A percentile compares a stretch with the other conserved stretches of the same genome.
Conservation (phyloP, 2,888 invertebrate genomes). For the Alviniconcha strummeri region DNA sequence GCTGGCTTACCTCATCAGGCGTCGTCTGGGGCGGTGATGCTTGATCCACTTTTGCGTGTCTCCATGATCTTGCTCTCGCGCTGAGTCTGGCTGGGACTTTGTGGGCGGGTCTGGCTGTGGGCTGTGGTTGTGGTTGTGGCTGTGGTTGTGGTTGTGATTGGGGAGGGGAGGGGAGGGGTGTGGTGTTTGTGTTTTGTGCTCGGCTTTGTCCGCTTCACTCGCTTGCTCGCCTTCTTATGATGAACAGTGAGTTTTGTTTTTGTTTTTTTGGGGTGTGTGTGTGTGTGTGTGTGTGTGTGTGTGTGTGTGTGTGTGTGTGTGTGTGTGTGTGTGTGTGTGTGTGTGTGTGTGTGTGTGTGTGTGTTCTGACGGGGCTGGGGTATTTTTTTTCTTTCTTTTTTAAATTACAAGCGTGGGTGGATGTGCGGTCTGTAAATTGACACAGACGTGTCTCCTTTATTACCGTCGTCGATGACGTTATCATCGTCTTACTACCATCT, state of each 20-base stretch:
- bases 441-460: too few species aligned
- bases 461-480: background rate
- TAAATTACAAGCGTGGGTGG: background rate
- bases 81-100: background rate
- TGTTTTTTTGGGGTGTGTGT: too few species aligned
- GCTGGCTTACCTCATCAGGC: slow-evolving; percentile 8
- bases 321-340: too few species aligned
- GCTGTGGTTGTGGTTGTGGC: background rate
- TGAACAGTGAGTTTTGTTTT: too few species aligned
- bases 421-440: background rate
- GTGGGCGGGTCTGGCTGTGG: background rate
- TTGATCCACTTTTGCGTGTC: background rate
- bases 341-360: too few species aligned
- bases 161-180: too few species aligned
- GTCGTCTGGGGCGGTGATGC: slow-evolving; percentile 7
- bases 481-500: background rate
- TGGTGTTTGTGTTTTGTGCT: too few species aligned
- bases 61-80: background rate
- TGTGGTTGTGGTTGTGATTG: too few species aligned
- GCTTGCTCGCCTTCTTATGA: too few species aligned
- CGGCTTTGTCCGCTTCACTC: too few species aligned
- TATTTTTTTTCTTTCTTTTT: background rate
- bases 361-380: background rate
- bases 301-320: too few species aligned
- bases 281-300: too few species aligned